Base-by-base conservation (phyloP, 2,113 vertebrate genomes). In the Peromyscus californicus region DNA sequence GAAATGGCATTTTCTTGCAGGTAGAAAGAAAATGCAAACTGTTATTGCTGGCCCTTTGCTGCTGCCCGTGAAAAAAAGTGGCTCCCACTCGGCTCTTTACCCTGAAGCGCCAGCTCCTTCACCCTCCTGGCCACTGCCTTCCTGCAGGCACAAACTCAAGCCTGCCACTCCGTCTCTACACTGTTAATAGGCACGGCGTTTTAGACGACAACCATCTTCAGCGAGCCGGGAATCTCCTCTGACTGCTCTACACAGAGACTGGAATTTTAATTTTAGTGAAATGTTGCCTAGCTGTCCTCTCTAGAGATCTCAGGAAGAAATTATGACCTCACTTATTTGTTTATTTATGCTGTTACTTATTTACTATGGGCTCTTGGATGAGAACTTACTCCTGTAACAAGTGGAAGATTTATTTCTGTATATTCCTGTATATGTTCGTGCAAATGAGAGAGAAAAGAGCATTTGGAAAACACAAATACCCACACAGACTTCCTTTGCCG, bases 121-220 rank as follows among this genome's bases (percentile, higher is more conserved):
- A 61, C 69, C 84, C 75, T 97, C 85, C 63, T 76, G 75, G 95
- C 74, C 16, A 5, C 94, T n/a, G 91, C 90, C 85, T 95, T 96
- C 95, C 96, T 90, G 92, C 42, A 1, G 16, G 82, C 42, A 16
- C 82, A 67, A 91, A 87, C 72, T 42, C 39, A 22, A 29, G 84
- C 82, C 92, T 83, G 57, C 33, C 72, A 76, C 57, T 90, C 7
- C 4, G 57, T 70, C 63, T n/a, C 86, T 16, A 16, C n/a, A 31
- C 76, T 78, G 87, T 76, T 87, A 78, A 67, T 1, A 31, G n/a
- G 87, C 74, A 29, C 11, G 76, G 51, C n/a, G 51, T 79, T 93
- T 92, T 83, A 69, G 93, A 89, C 79, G 94, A 83, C 59, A 63
- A 45, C n/a, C 61, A 11, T 67, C 70, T 54, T 36, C 31, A 0